Evolutionary conservation across 2,797 vertebrate genomes (phyloP).

Genomic region (Botia kubotai): DNA sequence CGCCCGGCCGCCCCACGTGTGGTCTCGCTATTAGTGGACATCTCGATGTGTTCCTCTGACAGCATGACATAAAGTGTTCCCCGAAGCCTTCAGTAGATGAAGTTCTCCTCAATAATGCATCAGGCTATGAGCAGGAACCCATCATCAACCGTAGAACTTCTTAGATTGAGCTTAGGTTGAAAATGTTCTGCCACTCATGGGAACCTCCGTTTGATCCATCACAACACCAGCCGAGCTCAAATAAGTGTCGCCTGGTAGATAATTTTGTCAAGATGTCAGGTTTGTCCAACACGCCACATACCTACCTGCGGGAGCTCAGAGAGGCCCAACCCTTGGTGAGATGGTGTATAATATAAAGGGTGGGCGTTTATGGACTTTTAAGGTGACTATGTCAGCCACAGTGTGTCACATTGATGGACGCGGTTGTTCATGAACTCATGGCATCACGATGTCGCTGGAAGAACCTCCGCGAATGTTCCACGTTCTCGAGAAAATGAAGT

Average conservation of each 20-base stretch:
- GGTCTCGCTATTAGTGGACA: constrained; percentile 59
- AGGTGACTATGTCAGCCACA: constrained; percentile 12
- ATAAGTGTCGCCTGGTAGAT: not conserved
- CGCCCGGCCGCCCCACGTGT: constrained; percentile 58
- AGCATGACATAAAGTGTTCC: constrained; percentile 75
- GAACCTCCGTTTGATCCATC: constrained; percentile 12
- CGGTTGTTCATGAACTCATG: not conserved
- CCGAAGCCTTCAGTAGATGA: constrained; percentile 69
- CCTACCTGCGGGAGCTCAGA: not conserved
- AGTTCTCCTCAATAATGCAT: constrained; percentile 12
- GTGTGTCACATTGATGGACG: constrained; percentile 5
- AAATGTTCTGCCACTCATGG: constrained; percentile 8
- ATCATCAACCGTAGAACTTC: constrained; percentile 67
- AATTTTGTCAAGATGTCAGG: not conserved
- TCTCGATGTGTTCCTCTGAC: constrained; percentile 68
- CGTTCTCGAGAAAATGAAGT: constrained; percentile 10
- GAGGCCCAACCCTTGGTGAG: not conserved
- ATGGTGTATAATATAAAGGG: not conserved
- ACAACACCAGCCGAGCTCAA: not conserved
- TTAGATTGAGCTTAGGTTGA: constrained; percentile 66
- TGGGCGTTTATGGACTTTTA: constrained; percentile 11
- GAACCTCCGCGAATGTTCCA: not conserved
- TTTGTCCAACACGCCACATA: not conserved
- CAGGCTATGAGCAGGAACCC: constrained; percentile 69
- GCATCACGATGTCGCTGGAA: not conserved